Evolutionary conservation across 1,140 invertebrate genomes (phyloP), one percentile per base, ranked within the genome.

Genomic region (Procambarus clarkii): DNA sequence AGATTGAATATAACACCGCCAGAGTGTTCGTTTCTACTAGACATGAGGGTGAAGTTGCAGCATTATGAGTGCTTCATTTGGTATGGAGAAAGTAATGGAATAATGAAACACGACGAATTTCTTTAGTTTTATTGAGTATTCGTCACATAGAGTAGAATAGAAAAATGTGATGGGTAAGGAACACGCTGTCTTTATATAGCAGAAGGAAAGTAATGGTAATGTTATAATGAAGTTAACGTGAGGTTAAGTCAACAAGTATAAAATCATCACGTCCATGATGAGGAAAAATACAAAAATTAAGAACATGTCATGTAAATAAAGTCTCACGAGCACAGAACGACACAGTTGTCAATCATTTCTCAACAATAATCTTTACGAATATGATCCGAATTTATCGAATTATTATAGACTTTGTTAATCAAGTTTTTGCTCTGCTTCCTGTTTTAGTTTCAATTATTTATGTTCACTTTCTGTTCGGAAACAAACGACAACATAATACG

Each of bases 111-210:
- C 48, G 18, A 60, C 8, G 58, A 77, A 58, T 78, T 58, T 86
- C 60, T 21, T 84, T 7, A 45, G 69, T 74, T 85, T 85, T 86
- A 86, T 88, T 88, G 86, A 88, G 86, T 88, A 88, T 88, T 88
- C 60, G 86, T 88, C 86, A 88, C 86, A 88, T 88, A 88, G 86
- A 88, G 58, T 81, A 88, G 86, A 88, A 88, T 88, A 88, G 78
- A 88, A 88, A 88, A 88, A 88, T 81, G 58, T 81, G 60, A 60
- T 80, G 77, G 86, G 77, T 58, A 60, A 88, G 86, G 58, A 60
- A 88, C 86, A 58, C 86, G 69, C 81, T 69, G 50, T 69, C 54
- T 84, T 69, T 13, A 64, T 85, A 85, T 24, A 85, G 83, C 82
- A 74, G 21, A 85, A 85, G 83, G 83, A 85, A 71, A 44, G 64